phyloP scores from a whole-genome alignment of 2,113 vertebrate species.

The Colinus virginianus region DNA sequence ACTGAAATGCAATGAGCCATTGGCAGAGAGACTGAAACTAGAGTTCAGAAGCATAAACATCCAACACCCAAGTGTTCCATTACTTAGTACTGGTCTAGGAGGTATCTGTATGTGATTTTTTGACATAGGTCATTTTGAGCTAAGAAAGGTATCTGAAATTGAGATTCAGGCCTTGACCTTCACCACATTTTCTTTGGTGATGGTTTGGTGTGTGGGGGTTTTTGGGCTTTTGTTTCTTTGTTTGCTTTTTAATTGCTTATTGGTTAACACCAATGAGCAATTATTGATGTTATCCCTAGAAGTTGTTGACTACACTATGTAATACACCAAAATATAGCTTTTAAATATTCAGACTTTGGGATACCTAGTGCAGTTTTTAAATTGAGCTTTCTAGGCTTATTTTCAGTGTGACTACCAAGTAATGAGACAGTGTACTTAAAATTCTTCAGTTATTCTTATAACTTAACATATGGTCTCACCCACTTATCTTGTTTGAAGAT shows the following conservation, averaged over 20 bases:
- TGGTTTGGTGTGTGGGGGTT: background rate
- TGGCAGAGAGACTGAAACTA: background rate
- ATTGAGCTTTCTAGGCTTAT: background rate
- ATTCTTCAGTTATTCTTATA: background rate
- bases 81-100: background rate
- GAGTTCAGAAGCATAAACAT: background rate
- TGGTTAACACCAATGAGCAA: background rate
- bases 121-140: background rate
- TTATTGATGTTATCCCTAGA: background rate
- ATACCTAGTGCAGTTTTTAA: background rate
- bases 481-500: background rate
- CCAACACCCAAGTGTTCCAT: fast-evolving
- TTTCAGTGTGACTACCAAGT: background rate
- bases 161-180: background rate
- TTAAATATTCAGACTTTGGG: background rate
- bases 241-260: too few species aligned
- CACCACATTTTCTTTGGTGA: background rate
- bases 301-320: background rate
- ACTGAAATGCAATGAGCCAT: background rate
- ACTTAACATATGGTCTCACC: background rate
- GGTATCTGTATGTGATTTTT: background rate
- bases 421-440: background rate
- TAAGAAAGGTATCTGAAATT: background rate
- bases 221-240: background rate
- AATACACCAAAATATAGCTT: background rate